phyloP scores from a whole-genome alignment of 2,888 invertebrate species.

The Agonum fuliginosum region DNA sequence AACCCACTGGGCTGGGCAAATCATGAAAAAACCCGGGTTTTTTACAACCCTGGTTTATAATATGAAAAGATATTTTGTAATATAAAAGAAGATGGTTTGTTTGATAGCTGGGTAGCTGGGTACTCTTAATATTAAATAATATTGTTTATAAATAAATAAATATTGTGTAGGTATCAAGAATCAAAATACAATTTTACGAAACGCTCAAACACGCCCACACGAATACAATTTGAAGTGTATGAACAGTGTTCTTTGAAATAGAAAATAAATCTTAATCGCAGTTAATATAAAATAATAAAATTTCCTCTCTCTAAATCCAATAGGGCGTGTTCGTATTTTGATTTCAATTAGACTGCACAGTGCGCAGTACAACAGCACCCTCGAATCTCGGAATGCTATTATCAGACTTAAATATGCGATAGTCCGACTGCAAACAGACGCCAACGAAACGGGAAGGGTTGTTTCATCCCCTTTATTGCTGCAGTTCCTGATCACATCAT shows the following conservation, averaged over 20 bases:
- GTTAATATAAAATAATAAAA: slow-evolving; percentile 39
- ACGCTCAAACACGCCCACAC: too few species aligned
- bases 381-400: slow-evolving; percentile 71
- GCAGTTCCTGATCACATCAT: slow-evolving; percentile 36
- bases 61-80: too few species aligned
- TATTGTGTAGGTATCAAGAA: too few species aligned
- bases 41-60: too few species aligned
- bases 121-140: too few species aligned
- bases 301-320: not conserved
- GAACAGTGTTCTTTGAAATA: not conserved
- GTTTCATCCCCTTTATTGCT: slow-evolving; percentile 31
- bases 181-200: too few species aligned
- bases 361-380: slow-evolving; percentile 49
- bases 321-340: slow-evolving; percentile 69
- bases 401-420: slow-evolving; percentile 66
- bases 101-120: too few species aligned
- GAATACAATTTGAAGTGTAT: too few species aligned
- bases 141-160: too few species aligned
- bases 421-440: slow-evolving; percentile 41
- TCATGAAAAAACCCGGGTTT: too few species aligned
- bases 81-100: too few species aligned
- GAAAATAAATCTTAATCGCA: not conserved
- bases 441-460: slow-evolving; percentile 45
- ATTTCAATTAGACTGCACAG: slow-evolving; percentile 72
- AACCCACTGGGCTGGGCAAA: too few species aligned